Evolutionary conservation across 2,113 vertebrate genomes (phyloP), one percentile per base, ranked within the genome.

Genomic region (Pimephales promelas): DNA sequence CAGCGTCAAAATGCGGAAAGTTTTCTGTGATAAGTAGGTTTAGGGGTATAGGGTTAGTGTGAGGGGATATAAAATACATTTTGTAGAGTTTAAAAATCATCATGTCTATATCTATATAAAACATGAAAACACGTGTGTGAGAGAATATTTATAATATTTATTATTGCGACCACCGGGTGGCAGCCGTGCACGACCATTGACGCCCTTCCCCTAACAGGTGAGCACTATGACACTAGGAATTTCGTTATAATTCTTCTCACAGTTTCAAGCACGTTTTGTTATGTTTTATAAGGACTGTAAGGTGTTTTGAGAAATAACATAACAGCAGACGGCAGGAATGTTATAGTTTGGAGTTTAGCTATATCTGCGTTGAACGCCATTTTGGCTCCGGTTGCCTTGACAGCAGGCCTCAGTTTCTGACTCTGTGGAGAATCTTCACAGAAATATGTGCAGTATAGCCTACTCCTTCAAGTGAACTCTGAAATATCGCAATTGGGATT

Each of bases 371-470:
- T 52, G 49, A 68, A 57, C 85, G 83, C 88, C 86, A 90, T 88
- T 64, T 87, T 88, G 89, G 87, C 86, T 88, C 86, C 40, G 49
- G 49, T 81, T 85, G 59, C 82, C 79, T 86, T 84, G 66, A 82
- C 81, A 82, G n/a, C 47, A 16, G 54, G 73, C 45, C 80, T 83
- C 80, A 74, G 84, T 79, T 89, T 87, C 85, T 77, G 49, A 47
- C 26, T 79, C 52, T 59, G 34, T 76, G 61, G 34, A 54, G 83
- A 66, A 80, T 24, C 68, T 24, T 45, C 0, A 36, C 10, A 56
- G 18, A 56, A 36, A 7, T n/a, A 13, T 11, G 56, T 24, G 40
- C 40, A 24, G 11, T 71, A 10, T 11, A 71, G 10, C n/a, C n/a
- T 43, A 8, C 47, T 16, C 14, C 47, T 49, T 16, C 6, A n/a